Base-by-base conservation (phyloP, 2,113 vertebrate genomes). In the Paramisgurnus dabryanus region DNA sequence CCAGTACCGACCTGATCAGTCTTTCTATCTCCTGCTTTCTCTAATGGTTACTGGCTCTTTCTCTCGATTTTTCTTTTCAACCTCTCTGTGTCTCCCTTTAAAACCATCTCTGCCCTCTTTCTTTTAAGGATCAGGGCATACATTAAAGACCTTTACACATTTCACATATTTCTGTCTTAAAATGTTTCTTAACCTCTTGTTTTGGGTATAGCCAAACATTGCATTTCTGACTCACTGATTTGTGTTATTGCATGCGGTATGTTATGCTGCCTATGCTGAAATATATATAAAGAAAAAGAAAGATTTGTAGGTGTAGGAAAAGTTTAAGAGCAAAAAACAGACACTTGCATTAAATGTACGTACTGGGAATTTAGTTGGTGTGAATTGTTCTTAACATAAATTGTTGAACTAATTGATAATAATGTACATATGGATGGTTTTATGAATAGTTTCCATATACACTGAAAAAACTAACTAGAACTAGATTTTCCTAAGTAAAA, bases 1-100 rank as follows among this genome's bases (percentile, higher is more conserved):
- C 77, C 77, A 82, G 80, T 78, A 57, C 65, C 15, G 45, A 72
- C 45, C 80, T 80, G 50, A 41, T 77, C 70, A 66, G 64, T 75
- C 50, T 40, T 57, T 47, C 47, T 7, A 4, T 39, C 4, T 41
- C 27, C 67, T 55, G 17, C 39, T 18, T 64, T 68, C 43, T 47
- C 57, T 57, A 12, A 5, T 27, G 63, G 34, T 65, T 40, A 63
- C 12, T 71, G 41, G 69, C 27, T 27, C 60, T 65, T 79, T 22
- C 49, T 69, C 64, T 58, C 55, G 49, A n/a, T 10, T 49, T 57
- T 43, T 72, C 49, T 50, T 70, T 71, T 49, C 78, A 40, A 49
- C 72, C 61, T 13, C 58, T 57, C 15, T 67, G n/a, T 75, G 73
- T 68, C 64, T 47, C 12, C 15, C 22, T 76, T 22, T 60, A 71